Base-by-base conservation (phyloP, 2,797 vertebrate genomes). In the Hapalemur alaotrensis region DNA sequence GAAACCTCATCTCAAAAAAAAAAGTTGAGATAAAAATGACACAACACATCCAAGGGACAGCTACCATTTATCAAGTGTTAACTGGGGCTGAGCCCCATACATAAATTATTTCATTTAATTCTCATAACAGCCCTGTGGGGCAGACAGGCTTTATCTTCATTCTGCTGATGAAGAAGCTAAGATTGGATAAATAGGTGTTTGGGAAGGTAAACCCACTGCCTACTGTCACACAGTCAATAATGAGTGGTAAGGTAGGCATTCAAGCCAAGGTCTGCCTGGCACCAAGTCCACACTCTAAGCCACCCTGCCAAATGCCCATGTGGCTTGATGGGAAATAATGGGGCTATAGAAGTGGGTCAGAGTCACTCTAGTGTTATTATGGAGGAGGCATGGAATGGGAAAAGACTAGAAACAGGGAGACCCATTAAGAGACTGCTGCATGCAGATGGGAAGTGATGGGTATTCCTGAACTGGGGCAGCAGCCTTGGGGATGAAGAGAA, bases 91-190 rank as follows among this genome's bases (percentile, higher is more conserved):
- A 48, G 25, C 43, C 89, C 57, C 50, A 48, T 81, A 70, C 11
- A 76, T 54, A 76, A 8, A 78, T 91, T 88, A 91, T 61, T 92
- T 79, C 7, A 61, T 73, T 95, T 91, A 76, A 82, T 86, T 85
- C n/a, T 93, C 50, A 57, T 15, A 48, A 85, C 10, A 86, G 10
- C 30, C 15, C 12, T 57, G 4, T 86, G 73, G 11, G 23, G 54
- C 57, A 88, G 43, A 3, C 67, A 93, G 17, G 48, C 4, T 50
- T 79, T 75, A 69, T 93, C 70, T 14, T 95, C 63, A 73, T 91
- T 93, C 91, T 85, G n/a, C 28, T 46, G 89, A 63, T 79, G 46
- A 48, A 78, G 28, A 95, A 93, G 35, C 30, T 91, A 28, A 93
- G 22, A 46, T 0, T 95, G 81, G 32, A 95, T 65, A 88, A 91